Base-by-base conservation (phyloP, 2,888 invertebrate genomes). In the Hyposoter didymator region DNA sequence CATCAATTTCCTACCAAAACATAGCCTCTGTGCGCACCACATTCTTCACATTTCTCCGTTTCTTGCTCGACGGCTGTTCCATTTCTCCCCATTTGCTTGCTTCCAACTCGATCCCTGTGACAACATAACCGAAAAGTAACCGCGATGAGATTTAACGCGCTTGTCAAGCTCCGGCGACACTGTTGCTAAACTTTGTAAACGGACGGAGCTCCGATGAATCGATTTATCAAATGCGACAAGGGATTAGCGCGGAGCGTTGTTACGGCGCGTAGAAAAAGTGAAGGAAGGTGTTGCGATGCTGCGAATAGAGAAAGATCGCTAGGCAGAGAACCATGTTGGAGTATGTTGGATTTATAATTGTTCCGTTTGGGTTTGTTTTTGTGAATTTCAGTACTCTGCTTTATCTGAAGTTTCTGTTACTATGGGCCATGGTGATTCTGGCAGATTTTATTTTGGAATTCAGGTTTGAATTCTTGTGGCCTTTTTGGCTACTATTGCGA, bases 391-490 rank as follows among this genome's bases (percentile, higher is more conserved):
- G 98, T 95, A 97, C 98, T 92, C 96, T 99, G 94, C 95, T 98
- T 94, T 99, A 99, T 95, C 95, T 99, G 95, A 99, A 98, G 95
- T 98, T 99, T 95, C 96, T 99, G 93, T 95, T 98, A 95, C 96
- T 99, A 94, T 99, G 99, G 99, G 97, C 97, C 90, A 96, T 98
- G 94, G 98, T 99, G 91, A 97, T 99, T 94, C 95, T 98, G 95
- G 98, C 98, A 90, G 99, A 99, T 95, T 99, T 98, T 95, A 97
- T 99, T 95, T 95, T 99, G 95, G 99, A 99, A 95, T 99, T 99
- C 95, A 97, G 99, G 92, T 99, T 99, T 95, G 99, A 99, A 95
- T 99, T 99, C 95, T 96, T 99, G 93, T 99, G 99, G 99, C 99
- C 99, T 78, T 98, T 99, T 95, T 99, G 99, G 98, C 96, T 99